A percentile compares a stretch with the other conserved stretches of the same genome.
Conservation (phyloP, 1,140 invertebrate genomes). For the Aculops lycopersici region DNA sequence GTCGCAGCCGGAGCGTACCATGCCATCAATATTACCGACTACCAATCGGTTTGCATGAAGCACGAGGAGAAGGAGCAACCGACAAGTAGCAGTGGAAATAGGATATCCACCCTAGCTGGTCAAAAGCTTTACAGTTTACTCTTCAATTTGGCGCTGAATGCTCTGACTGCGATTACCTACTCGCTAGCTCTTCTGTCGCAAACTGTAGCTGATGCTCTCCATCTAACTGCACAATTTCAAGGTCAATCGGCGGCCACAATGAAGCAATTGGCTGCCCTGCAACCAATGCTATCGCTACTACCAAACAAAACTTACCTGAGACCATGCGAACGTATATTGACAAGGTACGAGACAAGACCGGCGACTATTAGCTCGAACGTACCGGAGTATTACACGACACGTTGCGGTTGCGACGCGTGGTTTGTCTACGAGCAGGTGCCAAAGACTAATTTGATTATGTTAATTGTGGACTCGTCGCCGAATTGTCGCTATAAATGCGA, state of each 20-base stretch:
- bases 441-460: not conserved
- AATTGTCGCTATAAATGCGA: not conserved
- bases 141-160: not conserved
- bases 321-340: slow-evolving; percentile 49
- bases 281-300: not conserved
- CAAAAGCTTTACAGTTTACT: not conserved
- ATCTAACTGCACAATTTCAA: not conserved
- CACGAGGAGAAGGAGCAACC: not conserved
- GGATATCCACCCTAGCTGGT: not conserved
- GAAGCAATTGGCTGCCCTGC: too few relatives aligned
- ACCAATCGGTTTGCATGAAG: slow-evolving; percentile 52
- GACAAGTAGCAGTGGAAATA: not conserved
- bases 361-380: too few relatives aligned
- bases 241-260: not conserved
- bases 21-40: slow-evolving; percentile 47
- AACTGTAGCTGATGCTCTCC: not conserved
- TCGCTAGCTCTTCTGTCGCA: not conserved
- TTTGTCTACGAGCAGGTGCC: not conserved
- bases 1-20: slow-evolving; percentile 61
- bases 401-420: not conserved
- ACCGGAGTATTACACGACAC: not conserved
- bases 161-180: not conserved
- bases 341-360: slow-evolving; percentile 27
- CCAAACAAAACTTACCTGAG: slow-evolving; percentile 15
- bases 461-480: not conserved